Evolutionary conservation across 2,888 invertebrate genomes (phyloP).

Genomic region (Exephanes ischioxanthus): DNA sequence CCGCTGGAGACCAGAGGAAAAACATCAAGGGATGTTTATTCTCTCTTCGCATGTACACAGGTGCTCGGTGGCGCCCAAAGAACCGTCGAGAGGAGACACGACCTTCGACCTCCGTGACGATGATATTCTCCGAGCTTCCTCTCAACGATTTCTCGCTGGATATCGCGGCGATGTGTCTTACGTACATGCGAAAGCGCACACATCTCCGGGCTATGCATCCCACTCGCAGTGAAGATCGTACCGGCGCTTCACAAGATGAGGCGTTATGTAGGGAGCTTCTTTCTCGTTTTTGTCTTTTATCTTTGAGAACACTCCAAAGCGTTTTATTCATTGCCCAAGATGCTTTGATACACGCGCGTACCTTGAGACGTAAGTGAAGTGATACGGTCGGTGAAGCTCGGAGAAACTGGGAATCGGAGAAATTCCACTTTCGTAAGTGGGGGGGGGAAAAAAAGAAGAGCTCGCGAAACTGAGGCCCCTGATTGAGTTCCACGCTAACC

Average conservation of each 20-base stretch:
- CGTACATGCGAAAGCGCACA: slow-evolving; percentile 29
- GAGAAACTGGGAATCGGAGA: slow-evolving; percentile 13
- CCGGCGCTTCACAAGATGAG: slow-evolving; percentile 24
- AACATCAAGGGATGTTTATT: slow-evolving; percentile 70
- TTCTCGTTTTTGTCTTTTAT: not conserved
- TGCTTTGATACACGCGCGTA: slow-evolving; percentile 7
- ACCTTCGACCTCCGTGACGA: slow-evolving; percentile 41
- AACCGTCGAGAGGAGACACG: slow-evolving; percentile 27
- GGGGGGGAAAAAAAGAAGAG: slow-evolving; percentile 1
- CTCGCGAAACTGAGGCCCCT: not conserved
- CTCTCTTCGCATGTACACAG: slow-evolving; percentile 45
- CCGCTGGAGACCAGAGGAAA: slow-evolving; percentile 53
- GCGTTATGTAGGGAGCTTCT: not conserved
- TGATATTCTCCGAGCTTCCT: slow-evolving; percentile 28
- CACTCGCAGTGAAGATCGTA: slow-evolving; percentile 23
- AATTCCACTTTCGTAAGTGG: not conserved
- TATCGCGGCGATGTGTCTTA: slow-evolving; percentile 36
- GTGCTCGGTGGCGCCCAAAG: slow-evolving; percentile 34
- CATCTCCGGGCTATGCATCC: slow-evolving; percentile 15
- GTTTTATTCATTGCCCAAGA: slow-evolving; percentile 24
- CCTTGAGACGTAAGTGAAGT: not conserved
- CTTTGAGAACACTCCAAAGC: slow-evolving; percentile 14
- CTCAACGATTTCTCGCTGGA: slow-evolving; percentile 18
- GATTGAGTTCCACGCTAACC: slow-evolving; percentile 11
- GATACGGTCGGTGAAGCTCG: not conserved